Evolutionary conservation across 1,140 invertebrate species (phyloP), one percentile per base, ranked within the genome.

Genomic region (Drosophila paulistorum): DNA sequence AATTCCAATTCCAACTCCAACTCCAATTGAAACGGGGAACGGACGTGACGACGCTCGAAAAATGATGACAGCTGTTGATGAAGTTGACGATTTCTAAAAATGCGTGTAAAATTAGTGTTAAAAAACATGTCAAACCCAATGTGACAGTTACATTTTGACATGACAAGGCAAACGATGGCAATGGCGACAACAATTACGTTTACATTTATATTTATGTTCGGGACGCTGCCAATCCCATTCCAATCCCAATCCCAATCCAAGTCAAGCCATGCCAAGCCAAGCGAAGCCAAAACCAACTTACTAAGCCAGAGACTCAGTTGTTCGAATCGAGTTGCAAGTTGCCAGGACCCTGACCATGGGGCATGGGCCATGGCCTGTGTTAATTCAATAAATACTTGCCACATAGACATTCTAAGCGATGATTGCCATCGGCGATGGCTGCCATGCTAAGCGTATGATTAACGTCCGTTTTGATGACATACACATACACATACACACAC

Each of bases 41-140:
- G 79, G 79, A 83, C 82, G 82, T 86, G 82, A 87, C 79, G 71
- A 87, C 79, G 82, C 79, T 85, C 70, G 69, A 77, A 81, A 78
- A 87, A 84, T 81, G 83, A 83, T 87, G 84, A 89, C 83, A 89
- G 83, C 84, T 80, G 83, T 65, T 87, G 83, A 87, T 89, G 83
- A 89, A 87, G 84, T 84, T 89, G 84, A 89, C 84, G 84, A 89
- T 89, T 90, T 89, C 84, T 89, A 89, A 89, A 89, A 84, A 89
- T 89, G 84, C 84, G 83, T 89, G 84, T 89, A 89, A 89, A 89
- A 89, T 89, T 84, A 84, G 84, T 89, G 84, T 89, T 89, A 81
- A 89, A 84, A 89, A 89, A 89, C 84, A 89, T 89, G 84, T 89
- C 84, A 89, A 78, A 89, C 80, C 58, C 83, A 86, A 89, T 84